Conservation (phyloP, 2,113 vertebrate genomes). For the Tenebrosternarchus preto region DNA sequence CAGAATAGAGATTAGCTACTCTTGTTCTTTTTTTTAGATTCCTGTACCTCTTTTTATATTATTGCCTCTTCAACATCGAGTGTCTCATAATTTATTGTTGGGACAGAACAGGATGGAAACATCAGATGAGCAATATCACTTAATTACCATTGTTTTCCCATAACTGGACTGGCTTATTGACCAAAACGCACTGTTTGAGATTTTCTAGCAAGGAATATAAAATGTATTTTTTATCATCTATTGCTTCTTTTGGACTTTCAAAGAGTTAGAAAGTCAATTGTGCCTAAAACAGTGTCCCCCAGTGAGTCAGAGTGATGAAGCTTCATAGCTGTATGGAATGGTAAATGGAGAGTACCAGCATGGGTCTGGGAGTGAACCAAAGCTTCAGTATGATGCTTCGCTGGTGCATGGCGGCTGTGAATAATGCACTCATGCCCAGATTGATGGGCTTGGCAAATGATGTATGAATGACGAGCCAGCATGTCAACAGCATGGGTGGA, state of each 20-base stretch:
- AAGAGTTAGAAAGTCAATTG: not conserved
- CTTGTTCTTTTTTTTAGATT: not conserved
- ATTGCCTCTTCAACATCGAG: slow-evolving; percentile 4
- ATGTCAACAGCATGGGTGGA: slow-evolving; percentile 52
- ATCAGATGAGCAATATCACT: slow-evolving; percentile 22
- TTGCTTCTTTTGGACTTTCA: not conserved
- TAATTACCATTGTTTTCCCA: slow-evolving; percentile 31
- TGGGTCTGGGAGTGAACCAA: slow-evolving; percentile 54
- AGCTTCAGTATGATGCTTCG: slow-evolving; percentile 50
- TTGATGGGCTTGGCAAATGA: slow-evolving; percentile 51
- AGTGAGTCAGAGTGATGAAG: not conserved
- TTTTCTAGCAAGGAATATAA: not conserved
- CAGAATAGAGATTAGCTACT: too few species aligned
- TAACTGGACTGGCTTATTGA: not conserved
- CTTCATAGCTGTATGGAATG: slow-evolving; percentile 8
- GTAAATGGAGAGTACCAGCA: not conserved
- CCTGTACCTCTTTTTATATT: slow-evolving; percentile 22
- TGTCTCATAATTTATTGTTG: slow-evolving; percentile 41
- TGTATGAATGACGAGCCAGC: slow-evolving; percentile 58
- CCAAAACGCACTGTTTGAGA: not conserved
- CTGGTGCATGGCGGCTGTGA: slow-evolving; percentile 49
- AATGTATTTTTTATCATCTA: not conserved
- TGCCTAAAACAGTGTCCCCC: not conserved
- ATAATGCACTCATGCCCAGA: slow-evolving; percentile 36
- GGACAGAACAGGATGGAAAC: slow-evolving; percentile 14